Evolutionary conservation across 30 jellyfish, hydroid and myxozoan species (phyloP).

Genomic region (Hydra vulgaris): DNA sequence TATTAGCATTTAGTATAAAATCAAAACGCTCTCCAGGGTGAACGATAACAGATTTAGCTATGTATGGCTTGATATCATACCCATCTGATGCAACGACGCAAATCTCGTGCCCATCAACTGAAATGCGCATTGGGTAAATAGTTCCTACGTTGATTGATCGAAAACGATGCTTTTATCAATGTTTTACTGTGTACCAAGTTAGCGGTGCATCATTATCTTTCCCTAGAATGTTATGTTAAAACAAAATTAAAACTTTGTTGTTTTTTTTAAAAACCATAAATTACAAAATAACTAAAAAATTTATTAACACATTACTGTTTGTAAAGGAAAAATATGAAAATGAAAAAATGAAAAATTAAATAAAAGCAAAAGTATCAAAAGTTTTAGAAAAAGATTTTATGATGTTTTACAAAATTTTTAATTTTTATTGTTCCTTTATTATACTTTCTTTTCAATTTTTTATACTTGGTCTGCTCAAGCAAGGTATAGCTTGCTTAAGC

Average conservation of each 20-base stretch:
- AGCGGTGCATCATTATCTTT: conserved; percentile 45
- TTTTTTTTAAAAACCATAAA: too few relatives aligned
- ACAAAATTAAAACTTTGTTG: not conserved
- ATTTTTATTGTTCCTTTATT: too few relatives aligned
- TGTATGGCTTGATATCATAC: conserved; percentile 40
- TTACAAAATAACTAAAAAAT: too few relatives aligned
- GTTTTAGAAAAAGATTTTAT: too few relatives aligned
- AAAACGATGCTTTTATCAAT: conserved; percentile 62
- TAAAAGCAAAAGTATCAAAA: too few relatives aligned
- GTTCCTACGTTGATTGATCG: conserved; percentile 79
- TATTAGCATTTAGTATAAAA: conserved; percentile 65
- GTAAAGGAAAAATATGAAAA: too few relatives aligned
- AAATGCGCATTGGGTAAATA: conserved; percentile 67
- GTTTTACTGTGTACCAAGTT: conserved; percentile 49
- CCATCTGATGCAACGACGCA: conserved; percentile 74
- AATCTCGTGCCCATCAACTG: conserved; percentile 70
- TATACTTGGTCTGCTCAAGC: too few relatives aligned
- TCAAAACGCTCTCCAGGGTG: conserved; percentile 90
- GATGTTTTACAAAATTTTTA: too few relatives aligned
- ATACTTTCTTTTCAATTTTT: too few relatives aligned
- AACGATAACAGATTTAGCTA: conserved; percentile 59
- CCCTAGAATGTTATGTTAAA: conserved; percentile 23
- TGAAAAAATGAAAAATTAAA: too few relatives aligned
- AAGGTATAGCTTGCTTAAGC: too few relatives aligned
- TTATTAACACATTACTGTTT: too few relatives aligned